phyloP scores from a whole-genome alignment of 1,140 invertebrate genomes.

The Penaeus indicus region DNA sequence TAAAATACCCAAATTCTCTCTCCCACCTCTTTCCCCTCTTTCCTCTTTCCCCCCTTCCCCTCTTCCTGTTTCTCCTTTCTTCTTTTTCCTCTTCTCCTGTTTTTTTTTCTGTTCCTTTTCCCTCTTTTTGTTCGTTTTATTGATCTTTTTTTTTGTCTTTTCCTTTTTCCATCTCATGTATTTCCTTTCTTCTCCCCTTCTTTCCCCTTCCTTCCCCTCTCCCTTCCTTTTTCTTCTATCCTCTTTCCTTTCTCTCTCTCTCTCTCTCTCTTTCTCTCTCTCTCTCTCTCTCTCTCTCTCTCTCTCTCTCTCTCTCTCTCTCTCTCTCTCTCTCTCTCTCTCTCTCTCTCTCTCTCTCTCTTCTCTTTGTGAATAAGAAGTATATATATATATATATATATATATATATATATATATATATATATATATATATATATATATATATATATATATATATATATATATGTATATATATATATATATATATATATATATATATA shows the following conservation, averaged over 20 bases:
- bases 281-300: slow-evolving; percentile 20
- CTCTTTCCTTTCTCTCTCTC: neutral
- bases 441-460: too few species aligned
- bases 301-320: neutral
- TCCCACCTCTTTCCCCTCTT: neutral
- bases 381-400: too few species aligned
- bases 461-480: too few species aligned
- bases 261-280: neutral
- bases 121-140: neutral
- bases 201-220: neutral
- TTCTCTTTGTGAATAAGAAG: too few species aligned
- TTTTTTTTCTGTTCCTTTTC: neutral
- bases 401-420: too few species aligned
- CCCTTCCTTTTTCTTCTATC: neutral
- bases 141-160: neutral
- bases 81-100: neutral
- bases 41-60: neutral
- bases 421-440: too few species aligned
- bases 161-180: neutral
- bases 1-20: too few species aligned
- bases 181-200: neutral
- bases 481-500: too few species aligned
- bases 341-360: too few species aligned
- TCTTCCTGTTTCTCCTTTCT: neutral
- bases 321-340: too few species aligned